phyloP scores from a whole-genome alignment of 2,888 invertebrate genomes.

The Nomada flava region DNA sequence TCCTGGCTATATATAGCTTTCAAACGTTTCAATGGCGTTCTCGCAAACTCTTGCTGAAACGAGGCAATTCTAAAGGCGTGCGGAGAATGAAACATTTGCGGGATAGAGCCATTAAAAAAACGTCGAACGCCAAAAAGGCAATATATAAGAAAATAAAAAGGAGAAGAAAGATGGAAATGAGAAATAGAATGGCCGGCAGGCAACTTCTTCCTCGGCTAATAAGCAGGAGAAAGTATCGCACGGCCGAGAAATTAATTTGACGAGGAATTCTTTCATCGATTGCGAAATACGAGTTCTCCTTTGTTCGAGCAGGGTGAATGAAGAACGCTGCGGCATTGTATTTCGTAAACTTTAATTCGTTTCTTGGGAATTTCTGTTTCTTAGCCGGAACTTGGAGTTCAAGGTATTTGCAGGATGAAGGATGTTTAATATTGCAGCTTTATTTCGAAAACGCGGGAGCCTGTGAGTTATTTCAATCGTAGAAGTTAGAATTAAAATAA shows the following conservation, averaged over 20 bases:
- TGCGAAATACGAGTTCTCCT: not conserved
- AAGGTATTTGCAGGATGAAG: too few relatives aligned
- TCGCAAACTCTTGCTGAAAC: slow-evolving; percentile 33
- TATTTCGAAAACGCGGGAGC: too few relatives aligned
- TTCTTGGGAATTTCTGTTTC: not conserved
- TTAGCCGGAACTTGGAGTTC: not conserved
- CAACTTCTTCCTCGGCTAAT: slow-evolving; percentile 18
- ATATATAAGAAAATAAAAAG: too few relatives aligned
- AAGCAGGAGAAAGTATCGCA: slow-evolving; percentile 13
- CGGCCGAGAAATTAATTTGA: slow-evolving; percentile 20
- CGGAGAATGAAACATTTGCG: slow-evolving; percentile 48
- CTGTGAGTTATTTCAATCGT: too few relatives aligned
- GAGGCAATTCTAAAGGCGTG: slow-evolving; percentile 41
- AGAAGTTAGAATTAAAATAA: too few relatives aligned
- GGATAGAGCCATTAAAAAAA: slow-evolving; percentile 15
- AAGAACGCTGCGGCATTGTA: not conserved
- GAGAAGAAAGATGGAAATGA: not conserved
- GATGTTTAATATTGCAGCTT: too few relatives aligned
- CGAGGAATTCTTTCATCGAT: not conserved
- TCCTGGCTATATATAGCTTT: not conserved
- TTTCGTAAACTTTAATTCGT: slow-evolving; percentile 1
- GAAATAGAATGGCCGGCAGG: not conserved
- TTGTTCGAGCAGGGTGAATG: not conserved
- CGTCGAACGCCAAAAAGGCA: slow-evolving; percentile 10
- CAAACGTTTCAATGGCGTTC: slow-evolving; percentile 31